Conservation (phyloP, 2,888 invertebrate genomes). For the Siphonodentalium dalli region DNA sequence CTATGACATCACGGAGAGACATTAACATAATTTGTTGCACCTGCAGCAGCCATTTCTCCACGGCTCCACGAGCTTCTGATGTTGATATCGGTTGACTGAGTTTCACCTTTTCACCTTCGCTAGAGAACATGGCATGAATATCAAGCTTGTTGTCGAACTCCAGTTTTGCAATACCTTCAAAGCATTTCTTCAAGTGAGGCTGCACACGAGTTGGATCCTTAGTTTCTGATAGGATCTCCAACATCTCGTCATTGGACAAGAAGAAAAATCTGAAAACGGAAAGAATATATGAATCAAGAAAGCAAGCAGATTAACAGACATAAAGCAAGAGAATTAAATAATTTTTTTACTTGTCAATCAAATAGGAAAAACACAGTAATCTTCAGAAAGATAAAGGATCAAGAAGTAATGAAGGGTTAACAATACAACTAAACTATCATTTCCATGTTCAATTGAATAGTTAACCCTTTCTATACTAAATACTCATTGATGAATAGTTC, state of each 20-base stretch:
- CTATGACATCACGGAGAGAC: slow-evolving; percentile 74
- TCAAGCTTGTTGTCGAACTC: slow-evolving; percentile 87
- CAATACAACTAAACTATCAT: too few species aligned
- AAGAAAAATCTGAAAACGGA: slow-evolving; percentile 67
- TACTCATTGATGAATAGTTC: too few species aligned
- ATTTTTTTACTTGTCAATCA: too few species aligned
- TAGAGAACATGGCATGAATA: slow-evolving; percentile 87
- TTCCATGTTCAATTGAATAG: too few species aligned
- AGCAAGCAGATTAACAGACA: too few species aligned
- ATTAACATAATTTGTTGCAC: slow-evolving; percentile 83
- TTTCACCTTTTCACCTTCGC: slow-evolving; percentile 75
- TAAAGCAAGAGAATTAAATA: too few species aligned
- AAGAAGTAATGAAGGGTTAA: too few species aligned
- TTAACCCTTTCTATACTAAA: too few species aligned
- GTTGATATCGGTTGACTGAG: slow-evolving; percentile 82
- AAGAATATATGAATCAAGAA: too few species aligned
- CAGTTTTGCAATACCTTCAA: slow-evolving; percentile 81
- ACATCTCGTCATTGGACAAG: slow-evolving; percentile 66
- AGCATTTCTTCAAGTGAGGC: slow-evolving; percentile 66
- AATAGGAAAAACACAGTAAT: background rate
- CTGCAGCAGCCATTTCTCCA: slow-evolving; percentile 84
- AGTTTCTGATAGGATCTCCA: slow-evolving; percentile 66
- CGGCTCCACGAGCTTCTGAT: slow-evolving; percentile 78
- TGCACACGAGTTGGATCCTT: slow-evolving; percentile 65
- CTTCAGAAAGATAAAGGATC: background rate